Evolutionary conservation across 2,113 vertebrate species (phyloP).

Genomic region (Pteruthius melanotis): DNA sequence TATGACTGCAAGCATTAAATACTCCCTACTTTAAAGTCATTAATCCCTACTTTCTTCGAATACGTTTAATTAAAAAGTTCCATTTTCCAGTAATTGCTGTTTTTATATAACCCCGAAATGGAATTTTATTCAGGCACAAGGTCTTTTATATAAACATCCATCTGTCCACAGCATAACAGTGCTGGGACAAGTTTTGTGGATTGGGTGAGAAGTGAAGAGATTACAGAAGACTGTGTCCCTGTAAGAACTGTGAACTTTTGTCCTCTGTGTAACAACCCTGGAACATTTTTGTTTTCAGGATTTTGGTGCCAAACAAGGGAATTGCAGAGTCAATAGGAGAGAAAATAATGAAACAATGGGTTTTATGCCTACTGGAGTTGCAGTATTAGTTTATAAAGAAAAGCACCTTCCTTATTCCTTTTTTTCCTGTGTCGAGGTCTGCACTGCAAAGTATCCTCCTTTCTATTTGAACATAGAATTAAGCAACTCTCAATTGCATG

Average conservation of each 20-base stretch:
- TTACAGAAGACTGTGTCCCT: conserved; percentile 8
- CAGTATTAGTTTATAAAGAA: background rate
- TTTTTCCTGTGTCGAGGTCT: background rate
- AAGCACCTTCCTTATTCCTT: background rate
- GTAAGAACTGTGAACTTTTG: conserved; percentile 53
- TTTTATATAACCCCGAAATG: conserved; percentile 44
- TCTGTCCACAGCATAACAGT: conserved; percentile 7
- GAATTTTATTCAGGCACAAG: conserved; percentile 40
- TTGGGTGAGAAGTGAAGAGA: background rate
- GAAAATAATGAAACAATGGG: background rate
- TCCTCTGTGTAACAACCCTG: background rate
- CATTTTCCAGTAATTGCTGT: conserved; percentile 53
- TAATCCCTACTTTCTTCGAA: conserved; percentile 64
- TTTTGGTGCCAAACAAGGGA: conserved; percentile 2
- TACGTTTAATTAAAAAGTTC: conserved; percentile 69
- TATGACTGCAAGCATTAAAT: conserved; percentile 52
- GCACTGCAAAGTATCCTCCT: background rate
- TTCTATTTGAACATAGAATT: background rate
- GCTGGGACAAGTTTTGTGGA: conserved; percentile 16
- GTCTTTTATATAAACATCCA: conserved; percentile 62
- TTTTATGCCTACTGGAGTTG: background rate
- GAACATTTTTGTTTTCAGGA: conserved; percentile 17
- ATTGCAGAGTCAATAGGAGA: background rate
- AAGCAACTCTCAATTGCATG: background rate
- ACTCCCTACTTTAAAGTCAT: conserved; percentile 52